phyloP scores from a whole-genome alignment of 2,113 vertebrate species.

The Phaethornis superciliosus region DNA sequence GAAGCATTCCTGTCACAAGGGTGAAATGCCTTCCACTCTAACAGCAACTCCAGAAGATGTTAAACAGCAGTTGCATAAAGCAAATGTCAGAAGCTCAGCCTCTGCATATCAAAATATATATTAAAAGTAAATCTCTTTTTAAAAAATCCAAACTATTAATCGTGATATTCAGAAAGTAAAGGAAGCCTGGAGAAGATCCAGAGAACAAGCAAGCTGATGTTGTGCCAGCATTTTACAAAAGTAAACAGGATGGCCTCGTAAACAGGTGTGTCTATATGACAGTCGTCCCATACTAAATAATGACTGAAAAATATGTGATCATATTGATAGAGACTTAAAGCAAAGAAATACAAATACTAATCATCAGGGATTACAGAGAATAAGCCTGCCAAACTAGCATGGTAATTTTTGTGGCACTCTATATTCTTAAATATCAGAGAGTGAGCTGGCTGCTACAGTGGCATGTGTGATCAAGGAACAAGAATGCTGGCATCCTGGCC shows the following conservation, averaged over 20 bases:
- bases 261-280: slow-evolving; percentile 3
- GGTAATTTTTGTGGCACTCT: not conserved
- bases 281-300: slow-evolving; percentile 22
- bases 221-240: not conserved
- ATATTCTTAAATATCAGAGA: not conserved
- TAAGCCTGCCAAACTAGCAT: not conserved
- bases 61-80: not conserved
- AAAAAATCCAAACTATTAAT: not conserved
- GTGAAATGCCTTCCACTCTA: not conserved
- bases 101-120: not conserved
- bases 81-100: not conserved
- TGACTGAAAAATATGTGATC: slow-evolving; percentile 19
- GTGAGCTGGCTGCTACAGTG: rapidly evolving
- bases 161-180: not conserved
- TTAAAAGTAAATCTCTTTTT: not conserved
- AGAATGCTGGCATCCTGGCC: rapidly evolving
- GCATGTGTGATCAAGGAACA: rapidly evolving
- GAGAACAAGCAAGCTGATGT: not conserved
- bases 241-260: slow-evolving; percentile 58
- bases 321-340: not conserved
- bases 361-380: not conserved
- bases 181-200: not conserved
- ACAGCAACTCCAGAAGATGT: slow-evolving; percentile 14
- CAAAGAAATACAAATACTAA: slow-evolving; percentile 21
- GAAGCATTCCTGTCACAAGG: not conserved